Evolutionary conservation across 2,888 invertebrate genomes (phyloP).

Genomic region (Cataglyphis rosenhaueri): DNA sequence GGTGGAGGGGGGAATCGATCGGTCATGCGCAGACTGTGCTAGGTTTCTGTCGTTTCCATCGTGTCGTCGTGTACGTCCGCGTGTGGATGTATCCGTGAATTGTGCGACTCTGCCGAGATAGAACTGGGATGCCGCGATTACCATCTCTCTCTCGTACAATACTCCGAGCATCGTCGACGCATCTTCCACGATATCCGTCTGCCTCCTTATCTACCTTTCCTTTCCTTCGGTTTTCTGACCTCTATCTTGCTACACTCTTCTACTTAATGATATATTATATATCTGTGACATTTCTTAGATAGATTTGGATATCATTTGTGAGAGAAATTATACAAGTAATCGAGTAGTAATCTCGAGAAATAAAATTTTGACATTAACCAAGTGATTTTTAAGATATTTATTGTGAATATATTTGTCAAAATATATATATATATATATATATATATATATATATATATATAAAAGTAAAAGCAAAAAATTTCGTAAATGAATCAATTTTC

Average conservation of each 20-base stretch:
- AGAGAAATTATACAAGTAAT: neutral
- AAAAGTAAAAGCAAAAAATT: neutral
- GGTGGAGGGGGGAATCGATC: slow-evolving; percentile 79
- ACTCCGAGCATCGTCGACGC: neutral
- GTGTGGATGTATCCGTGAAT: slow-evolving; percentile 36
- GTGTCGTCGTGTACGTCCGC: slow-evolving; percentile 17
- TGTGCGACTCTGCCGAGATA: slow-evolving; percentile 33
- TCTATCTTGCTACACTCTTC: neutral
- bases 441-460: neutral
- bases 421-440: too few species aligned
- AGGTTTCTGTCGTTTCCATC: slow-evolving; percentile 37
- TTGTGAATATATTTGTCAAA: neutral
- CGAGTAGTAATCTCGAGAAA: neutral
- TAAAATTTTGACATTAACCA: neutral
- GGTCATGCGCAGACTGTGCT: slow-evolving; percentile 77
- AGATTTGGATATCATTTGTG: slow-evolving; percentile 16
- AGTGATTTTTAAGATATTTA: neutral
- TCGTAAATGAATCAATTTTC: neutral
- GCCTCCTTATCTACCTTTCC: neutral
- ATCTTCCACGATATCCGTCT: neutral
- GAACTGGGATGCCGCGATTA: slow-evolving; percentile 16
- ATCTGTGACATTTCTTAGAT: neutral
- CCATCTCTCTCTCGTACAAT: neutral
- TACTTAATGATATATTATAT: neutral
- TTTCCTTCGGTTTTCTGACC: neutral